A percentile compares a stretch with the other conserved stretches of the same genome.
Evolutionary conservation across 2,797 vertebrate species (phyloP).

Genomic region (Anisognathus igniventris): DNA sequence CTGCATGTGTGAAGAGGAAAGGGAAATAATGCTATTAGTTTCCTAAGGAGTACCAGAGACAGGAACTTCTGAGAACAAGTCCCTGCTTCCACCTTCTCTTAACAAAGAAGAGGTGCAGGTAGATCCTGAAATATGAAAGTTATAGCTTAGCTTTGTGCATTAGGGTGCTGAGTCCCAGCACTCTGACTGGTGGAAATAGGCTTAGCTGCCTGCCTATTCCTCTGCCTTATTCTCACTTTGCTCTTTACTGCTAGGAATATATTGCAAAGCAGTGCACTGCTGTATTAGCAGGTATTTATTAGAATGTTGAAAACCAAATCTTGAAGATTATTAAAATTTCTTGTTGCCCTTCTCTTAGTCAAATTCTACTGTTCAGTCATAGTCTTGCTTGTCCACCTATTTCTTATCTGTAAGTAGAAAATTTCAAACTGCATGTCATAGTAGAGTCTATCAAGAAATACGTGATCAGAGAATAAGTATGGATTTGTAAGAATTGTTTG

Average conservation of each 20-base stretch:
- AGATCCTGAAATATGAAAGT: not conserved
- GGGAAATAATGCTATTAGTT: not conserved
- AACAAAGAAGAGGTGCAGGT: not conserved
- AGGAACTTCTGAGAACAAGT: not conserved
- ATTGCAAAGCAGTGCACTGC: not conserved
- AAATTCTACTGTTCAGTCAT: not conserved
- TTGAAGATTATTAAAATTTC: not conserved
- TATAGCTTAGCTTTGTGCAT: not conserved
- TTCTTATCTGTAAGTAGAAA: not conserved
- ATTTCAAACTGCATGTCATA: not conserved
- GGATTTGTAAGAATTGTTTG: not conserved
- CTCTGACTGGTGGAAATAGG: not conserved
- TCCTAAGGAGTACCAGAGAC: not conserved
- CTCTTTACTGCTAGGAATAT: not conserved
- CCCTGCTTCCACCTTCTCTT: not conserved
- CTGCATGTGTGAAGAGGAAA: not conserved
- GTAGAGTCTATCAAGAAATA: not conserved
- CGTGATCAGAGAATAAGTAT: accelerated
- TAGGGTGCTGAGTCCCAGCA: not conserved
- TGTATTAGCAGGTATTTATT: not conserved
- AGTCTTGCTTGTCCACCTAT: not conserved
- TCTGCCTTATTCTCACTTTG: not conserved
- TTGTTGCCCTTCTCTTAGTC: not conserved
- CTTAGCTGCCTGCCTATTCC: not conserved
- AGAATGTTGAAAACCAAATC: not conserved